Percentiles rank a stretch among this genome's conserved stretches.
Conservation (phyloP, 2,797 vertebrate genomes). For the Otolemur crassicaudatus region DNA sequence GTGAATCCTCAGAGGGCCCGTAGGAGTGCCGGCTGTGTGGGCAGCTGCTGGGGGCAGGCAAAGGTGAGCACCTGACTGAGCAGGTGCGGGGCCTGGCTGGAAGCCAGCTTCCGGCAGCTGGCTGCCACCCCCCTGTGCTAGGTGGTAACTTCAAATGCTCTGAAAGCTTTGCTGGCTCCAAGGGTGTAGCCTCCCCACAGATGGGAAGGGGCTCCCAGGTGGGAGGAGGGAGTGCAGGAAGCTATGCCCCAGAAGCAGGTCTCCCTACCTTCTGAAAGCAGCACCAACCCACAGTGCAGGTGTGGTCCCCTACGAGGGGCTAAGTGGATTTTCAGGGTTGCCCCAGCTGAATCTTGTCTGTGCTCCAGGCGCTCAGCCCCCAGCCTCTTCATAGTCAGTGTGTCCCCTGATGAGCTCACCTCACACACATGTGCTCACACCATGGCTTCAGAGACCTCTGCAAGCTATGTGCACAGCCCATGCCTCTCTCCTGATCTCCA, state of each 20-base stretch:
- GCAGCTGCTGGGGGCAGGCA: background rate
- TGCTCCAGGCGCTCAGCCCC: background rate
- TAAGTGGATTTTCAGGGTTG: background rate
- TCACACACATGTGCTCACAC: background rate
- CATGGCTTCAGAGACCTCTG: background rate
- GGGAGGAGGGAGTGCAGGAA: background rate
- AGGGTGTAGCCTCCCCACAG: background rate
- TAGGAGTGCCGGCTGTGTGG: background rate
- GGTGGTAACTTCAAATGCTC: slow-evolving; percentile 34
- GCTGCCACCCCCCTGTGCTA: background rate
- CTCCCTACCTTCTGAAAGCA: background rate
- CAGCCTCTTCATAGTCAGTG: background rate
- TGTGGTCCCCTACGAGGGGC: background rate
- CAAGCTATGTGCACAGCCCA: background rate
- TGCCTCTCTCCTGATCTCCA: background rate
- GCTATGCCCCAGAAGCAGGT: background rate
- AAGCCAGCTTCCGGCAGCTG: slow-evolving; percentile 21
- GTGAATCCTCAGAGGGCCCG: background rate
- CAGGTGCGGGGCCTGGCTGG: slow-evolving; percentile 52
- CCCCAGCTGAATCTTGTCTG: background rate
- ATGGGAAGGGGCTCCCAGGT: background rate
- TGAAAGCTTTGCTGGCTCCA: background rate
- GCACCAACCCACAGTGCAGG: fast-evolving
- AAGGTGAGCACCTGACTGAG: background rate
- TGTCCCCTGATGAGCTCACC: background rate